Conservation (phyloP, 2,113 vertebrate genomes). For the Maccullochella peelii region DNA sequence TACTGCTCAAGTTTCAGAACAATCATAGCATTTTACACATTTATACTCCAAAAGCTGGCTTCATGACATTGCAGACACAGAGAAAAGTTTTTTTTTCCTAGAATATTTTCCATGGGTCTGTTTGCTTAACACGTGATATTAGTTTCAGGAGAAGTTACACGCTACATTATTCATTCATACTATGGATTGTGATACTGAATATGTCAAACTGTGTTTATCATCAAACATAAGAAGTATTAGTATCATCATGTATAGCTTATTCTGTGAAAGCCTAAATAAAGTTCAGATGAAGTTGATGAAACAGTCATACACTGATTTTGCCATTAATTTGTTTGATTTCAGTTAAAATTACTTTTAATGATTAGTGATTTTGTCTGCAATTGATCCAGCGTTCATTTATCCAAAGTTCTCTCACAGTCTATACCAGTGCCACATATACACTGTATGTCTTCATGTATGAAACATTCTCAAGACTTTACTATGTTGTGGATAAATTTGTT, state of each 20-base stretch:
- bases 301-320: slow-evolving; percentile 45
- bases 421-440: not conserved
- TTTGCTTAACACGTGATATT: slow-evolving; percentile 69
- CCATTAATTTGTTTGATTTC: slow-evolving; percentile 31
- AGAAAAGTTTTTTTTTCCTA: slow-evolving; percentile 8
- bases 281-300: slow-evolving; percentile 63
- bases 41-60: slow-evolving; percentile 65
- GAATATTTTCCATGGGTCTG: slow-evolving; percentile 54
- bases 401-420: not conserved
- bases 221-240: slow-evolving; percentile 70
- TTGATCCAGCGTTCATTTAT: not conserved
- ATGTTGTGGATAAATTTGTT: not conserved
- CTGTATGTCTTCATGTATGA: not conserved
- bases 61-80: slow-evolving; percentile 51
- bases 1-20: slow-evolving; percentile 69
- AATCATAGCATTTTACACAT: slow-evolving; percentile 63
- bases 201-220: slow-evolving; percentile 79
- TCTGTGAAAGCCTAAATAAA: slow-evolving; percentile 82
- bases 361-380: not conserved
- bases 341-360: not conserved
- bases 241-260: slow-evolving; percentile 78
- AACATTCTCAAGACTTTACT: not conserved
- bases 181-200: slow-evolving; percentile 76
- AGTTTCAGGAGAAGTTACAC: slow-evolving; percentile 65
- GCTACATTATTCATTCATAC: slow-evolving; percentile 74